Base-by-base conservation (phyloP, 2,888 invertebrate genomes). In the Aporophyla nigra region DNA sequence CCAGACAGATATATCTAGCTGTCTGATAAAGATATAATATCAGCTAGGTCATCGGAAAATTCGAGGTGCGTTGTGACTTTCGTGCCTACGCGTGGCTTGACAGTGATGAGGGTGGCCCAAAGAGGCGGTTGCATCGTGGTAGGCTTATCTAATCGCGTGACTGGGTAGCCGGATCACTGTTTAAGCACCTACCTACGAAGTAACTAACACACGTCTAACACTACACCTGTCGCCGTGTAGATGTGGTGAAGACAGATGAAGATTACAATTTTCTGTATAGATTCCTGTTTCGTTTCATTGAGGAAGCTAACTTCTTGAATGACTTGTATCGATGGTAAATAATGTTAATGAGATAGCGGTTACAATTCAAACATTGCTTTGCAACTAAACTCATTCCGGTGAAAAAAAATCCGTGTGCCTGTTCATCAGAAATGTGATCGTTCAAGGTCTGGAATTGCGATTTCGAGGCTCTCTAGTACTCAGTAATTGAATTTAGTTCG, bases 61-160 rank as follows among this genome's bases (percentile, higher is more conserved):
- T 83, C 76, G 78, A 73, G 62, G 62, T 62, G 14, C 59, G 61
- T 24, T 33, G 49, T 49, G 27, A 63, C 16, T 51, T 58, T 10
- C 62, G 53, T 63, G 62, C 63, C 53, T 80, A 33, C 27, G 72
- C 84, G 85, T 80, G 80, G 33, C 33, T 24, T 0, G n/a, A 7
- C 40, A 84, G 84, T 84, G 79, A 49, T 80, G 73, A 84, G 73
- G 70, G 61, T 76, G 74, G 72, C 62, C 58, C 51, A 54, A 46
- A 62, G 33, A 59, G 66, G 59, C n/a, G 72, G 56, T 51, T 67
- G 27, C 71, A 58, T 46, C 76, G 82, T 79, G 80, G 16, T 58
- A 40, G 21, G 43, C 53, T 87, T 89, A 89, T 89, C 90, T 87
- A 75, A 85, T 86, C 87, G 85, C 83, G 87, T 83, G 80, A 46